These are phyloP conservation scores for Sceloporus undulatus DNA, from an alignment of 2,113 vertebrate species.

Conservation along the genomic window DNA sequence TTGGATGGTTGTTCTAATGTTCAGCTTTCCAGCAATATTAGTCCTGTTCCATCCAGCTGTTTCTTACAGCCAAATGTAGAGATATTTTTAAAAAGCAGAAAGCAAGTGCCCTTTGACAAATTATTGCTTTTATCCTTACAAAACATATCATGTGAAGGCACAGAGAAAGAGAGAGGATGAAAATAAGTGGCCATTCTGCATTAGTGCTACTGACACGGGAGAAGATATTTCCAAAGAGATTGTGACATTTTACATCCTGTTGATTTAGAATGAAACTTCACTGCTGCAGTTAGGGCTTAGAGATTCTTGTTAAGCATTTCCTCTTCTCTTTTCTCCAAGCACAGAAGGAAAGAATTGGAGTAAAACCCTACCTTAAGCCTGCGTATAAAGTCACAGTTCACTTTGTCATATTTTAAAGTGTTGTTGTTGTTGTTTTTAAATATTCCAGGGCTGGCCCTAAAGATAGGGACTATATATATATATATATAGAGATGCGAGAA, in stretches of 20 bases:
- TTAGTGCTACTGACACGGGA: not conserved
- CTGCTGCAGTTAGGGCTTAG: not conserved
- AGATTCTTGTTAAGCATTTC: conserved; percentile 43
- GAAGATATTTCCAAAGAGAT: conserved; percentile 53
- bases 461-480: not conserved
- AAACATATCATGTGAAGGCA: not conserved
- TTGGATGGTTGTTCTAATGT: not conserved
- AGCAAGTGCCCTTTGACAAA: not conserved
- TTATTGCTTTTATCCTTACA: not conserved
- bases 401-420: not conserved
- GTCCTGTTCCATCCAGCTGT: not conserved
- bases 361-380: conserved; percentile 13
- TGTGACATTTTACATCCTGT: not conserved
- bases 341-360: conserved; percentile 41
- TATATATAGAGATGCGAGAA: too few species aligned
- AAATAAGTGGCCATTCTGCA: conserved; percentile 43
- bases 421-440: not conserved
- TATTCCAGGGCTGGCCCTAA: not conserved
- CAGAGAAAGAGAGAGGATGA: conserved; percentile 7
- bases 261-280: conserved; percentile 59
- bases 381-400: not conserved
- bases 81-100: not conserved
- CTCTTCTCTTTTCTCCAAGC: conserved; percentile 67
- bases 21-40: not conserved
- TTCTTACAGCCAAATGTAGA: not conserved